These are phyloP conservation scores for Erinaceus europaeus DNA, from an alignment of 2,113 vertebrate genomes.

Conservation along the genomic window DNA sequence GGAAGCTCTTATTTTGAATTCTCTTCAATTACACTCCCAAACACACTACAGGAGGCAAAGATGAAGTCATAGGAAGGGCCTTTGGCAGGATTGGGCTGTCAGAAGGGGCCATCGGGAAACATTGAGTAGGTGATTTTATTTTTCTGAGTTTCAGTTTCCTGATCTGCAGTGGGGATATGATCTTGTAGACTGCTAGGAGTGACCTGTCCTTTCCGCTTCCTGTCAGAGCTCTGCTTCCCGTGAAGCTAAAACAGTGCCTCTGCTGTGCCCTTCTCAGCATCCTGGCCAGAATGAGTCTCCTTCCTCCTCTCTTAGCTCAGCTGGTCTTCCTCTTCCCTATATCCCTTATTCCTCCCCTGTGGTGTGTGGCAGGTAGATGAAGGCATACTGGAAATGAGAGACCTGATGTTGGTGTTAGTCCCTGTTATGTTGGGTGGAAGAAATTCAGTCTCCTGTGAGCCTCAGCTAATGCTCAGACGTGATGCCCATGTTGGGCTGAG, in stretches of 20 bases:
- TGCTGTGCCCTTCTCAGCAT: neutral
- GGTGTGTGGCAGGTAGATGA: neutral
- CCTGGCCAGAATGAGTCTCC: rapidly evolving
- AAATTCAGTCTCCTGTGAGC: neutral
- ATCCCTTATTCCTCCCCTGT: neutral
- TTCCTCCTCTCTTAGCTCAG: neutral
- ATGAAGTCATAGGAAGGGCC: neutral
- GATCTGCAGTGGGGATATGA: neutral
- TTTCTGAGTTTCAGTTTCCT: neutral
- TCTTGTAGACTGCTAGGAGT: no score
- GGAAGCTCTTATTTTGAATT: neutral
- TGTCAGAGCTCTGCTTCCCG: neutral
- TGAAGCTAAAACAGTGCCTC: neutral
- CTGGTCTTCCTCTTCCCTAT: neutral
- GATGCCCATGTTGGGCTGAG: neutral
- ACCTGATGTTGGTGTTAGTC: neutral
- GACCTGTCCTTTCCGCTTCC: neutral
- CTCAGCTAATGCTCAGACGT: neutral
- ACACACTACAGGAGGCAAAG: no score
- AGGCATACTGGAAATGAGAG: neutral
- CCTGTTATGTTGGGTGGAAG: neutral
- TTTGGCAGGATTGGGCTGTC: neutral
- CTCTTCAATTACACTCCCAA: no score
- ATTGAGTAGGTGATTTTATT: neutral
- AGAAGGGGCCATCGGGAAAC: neutral